Percentiles rank a stretch among this genome's conserved stretches.
Evolutionary conservation across 2,797 vertebrate species (phyloP).

Genomic region (Sylvilagus floridanus): DNA sequence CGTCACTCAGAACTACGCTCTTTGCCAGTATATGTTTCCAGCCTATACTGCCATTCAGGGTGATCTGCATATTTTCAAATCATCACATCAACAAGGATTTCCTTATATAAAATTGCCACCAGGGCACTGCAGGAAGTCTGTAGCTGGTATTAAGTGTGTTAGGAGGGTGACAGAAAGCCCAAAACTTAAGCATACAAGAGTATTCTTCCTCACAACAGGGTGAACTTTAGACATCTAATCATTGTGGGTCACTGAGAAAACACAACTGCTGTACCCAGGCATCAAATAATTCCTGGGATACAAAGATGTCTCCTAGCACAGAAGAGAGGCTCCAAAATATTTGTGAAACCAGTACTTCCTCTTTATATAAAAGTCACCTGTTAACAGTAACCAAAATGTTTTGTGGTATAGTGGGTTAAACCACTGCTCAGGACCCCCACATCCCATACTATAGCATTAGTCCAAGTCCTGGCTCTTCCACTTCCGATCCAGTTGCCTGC

Average conservation of each 20-base stretch:
- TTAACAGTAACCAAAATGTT: conserved; percentile 45
- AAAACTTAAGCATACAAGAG: neutral
- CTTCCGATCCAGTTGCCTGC: no score
- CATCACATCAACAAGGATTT: conserved; percentile 13
- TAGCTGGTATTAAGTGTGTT: neutral
- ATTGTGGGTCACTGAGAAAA: neutral
- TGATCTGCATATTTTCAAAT: neutral
- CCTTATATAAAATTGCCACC: neutral
- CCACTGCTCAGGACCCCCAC: no score
- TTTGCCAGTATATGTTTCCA: neutral
- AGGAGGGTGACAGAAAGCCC: neutral
- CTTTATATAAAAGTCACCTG: conserved; percentile 9
- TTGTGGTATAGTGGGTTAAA: neutral
- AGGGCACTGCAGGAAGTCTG: neutral
- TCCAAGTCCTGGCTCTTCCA: no score
- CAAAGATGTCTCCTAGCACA: neutral
- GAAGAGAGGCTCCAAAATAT: neutral
- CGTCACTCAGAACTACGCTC: neutral
- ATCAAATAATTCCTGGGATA: neutral
- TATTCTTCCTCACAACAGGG: neutral
- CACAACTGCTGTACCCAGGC: neutral
- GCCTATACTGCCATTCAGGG: neutral
- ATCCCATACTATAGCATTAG: no score
- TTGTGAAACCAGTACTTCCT: conserved; percentile 23
- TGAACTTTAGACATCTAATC: conserved; percentile 11